Percentiles rank a stretch among this genome's conserved stretches.
phyloP scores from a whole-genome alignment of 1,140 invertebrate species.

The Globodera rostochiensis region DNA sequence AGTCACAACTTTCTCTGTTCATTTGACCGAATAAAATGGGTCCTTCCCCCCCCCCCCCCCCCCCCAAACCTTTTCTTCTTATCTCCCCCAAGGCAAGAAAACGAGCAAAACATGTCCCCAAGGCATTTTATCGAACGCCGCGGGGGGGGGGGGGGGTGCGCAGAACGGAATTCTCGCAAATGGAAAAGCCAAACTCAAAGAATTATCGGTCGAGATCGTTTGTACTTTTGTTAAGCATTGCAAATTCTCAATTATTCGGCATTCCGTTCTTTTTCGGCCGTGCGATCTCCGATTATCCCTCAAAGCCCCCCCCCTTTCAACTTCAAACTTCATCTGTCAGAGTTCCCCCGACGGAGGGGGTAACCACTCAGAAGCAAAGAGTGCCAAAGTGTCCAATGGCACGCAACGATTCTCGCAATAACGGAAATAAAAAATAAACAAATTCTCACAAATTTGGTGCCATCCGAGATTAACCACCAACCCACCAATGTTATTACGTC shows the following conservation, averaged over 20 bases:
- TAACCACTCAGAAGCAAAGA: neutral
- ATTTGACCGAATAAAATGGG: neutral
- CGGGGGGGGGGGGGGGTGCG: neutral
- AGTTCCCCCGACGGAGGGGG: neutral
- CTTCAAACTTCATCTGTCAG: too few species aligned
- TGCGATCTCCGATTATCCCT: neutral
- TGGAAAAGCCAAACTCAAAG: neutral
- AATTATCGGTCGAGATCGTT: too few species aligned
- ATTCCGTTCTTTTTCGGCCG: too few species aligned
- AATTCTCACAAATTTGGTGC: neutral
- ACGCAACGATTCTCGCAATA: neutral
- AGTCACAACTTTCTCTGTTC: neutral
- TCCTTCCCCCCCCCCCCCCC: too few species aligned
- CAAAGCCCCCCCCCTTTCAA: too few species aligned
- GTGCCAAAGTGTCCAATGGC: slow-evolving; percentile 10
- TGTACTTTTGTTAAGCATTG: too few species aligned
- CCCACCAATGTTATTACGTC: neutral
- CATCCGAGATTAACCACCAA: neutral
- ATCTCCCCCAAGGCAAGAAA: neutral
- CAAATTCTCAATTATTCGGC: neutral
- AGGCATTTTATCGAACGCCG: slow-evolving; percentile 5
- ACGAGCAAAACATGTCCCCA: neutral
- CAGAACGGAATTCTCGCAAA: neutral
- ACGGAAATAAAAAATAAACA: neutral
- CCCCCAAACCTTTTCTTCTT: neutral